Conservation (phyloP, 1,140 invertebrate genomes). For the Panulirus ornatus region DNA sequence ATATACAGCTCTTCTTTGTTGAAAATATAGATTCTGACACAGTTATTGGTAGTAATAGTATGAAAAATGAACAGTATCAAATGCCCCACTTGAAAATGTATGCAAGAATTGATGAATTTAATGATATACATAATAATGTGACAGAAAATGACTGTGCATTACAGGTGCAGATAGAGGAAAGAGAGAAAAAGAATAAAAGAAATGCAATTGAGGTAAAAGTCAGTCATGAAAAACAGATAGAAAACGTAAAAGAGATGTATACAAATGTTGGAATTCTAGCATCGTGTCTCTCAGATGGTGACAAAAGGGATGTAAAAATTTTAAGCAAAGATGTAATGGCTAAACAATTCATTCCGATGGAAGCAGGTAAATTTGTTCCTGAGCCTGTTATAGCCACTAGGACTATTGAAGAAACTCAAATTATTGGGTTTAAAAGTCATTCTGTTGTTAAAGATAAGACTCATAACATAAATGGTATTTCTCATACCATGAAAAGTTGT, state of each 20-base stretch:
- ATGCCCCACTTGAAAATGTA: background rate
- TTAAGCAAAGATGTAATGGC: no score
- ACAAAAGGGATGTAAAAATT: no score
- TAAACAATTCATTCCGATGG: no score
- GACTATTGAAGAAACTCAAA: background rate
- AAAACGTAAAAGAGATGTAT: no score
- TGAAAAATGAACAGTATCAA: background rate
- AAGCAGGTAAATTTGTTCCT: background rate
- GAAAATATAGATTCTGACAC: conserved; percentile 15
- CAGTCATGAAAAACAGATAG: no score
- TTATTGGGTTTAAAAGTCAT: background rate
- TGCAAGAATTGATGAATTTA: background rate
- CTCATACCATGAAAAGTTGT: background rate
- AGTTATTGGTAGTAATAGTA: background rate
- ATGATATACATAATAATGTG: background rate
- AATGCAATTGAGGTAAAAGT: background rate
- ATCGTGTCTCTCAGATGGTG: background rate
- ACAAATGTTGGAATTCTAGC: no score
- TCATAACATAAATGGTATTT: background rate
- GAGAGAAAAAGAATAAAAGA: no score
- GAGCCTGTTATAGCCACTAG: background rate
- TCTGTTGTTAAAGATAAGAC: background rate
- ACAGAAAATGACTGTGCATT: background rate
- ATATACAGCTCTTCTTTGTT: conserved; percentile 31
- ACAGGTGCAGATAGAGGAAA: background rate